Evolutionary conservation across 1,140 invertebrate species (phyloP).

Genomic region (Cephus cinctus): DNA sequence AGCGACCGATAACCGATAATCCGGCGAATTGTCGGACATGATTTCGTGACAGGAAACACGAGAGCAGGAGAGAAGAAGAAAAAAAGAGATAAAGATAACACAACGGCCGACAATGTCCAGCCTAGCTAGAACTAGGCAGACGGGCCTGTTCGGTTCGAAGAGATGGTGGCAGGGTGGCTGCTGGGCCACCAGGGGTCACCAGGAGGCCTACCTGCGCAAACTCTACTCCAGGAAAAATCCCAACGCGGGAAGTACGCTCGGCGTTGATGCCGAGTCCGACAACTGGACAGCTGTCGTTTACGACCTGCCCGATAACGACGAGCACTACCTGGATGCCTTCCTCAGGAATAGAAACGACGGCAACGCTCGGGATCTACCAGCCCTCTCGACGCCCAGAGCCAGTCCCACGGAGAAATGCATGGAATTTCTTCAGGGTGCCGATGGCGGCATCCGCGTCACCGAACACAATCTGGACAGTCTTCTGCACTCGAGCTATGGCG

Average conservation of each 20-base stretch:
- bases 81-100: too few species aligned
- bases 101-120: slow-evolving; percentile 42
- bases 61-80: too few species aligned
- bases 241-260: slow-evolving; percentile 12
- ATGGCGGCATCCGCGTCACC: slow-evolving; percentile 21
- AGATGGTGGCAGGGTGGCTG: slow-evolving; percentile 54
- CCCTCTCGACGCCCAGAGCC: slow-evolving; percentile 35
- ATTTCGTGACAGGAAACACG: too few species aligned
- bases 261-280: slow-evolving; percentile 19
- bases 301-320: slow-evolving; percentile 32
- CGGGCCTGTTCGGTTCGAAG: slow-evolving; percentile 45
- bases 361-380: slow-evolving; percentile 25
- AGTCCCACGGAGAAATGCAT: slow-evolving; percentile 54
- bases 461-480: slow-evolving; percentile 36
- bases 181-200: slow-evolving; percentile 52
- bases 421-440: slow-evolving; percentile 41
- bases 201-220: slow-evolving; percentile 51
- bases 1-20: neutral
- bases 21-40: too few species aligned
- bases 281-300: slow-evolving; percentile 21
- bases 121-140: slow-evolving; percentile 40
- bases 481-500: slow-evolving; percentile 22
- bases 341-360: slow-evolving; percentile 24
- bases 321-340: slow-evolving; percentile 46
- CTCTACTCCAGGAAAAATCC: slow-evolving; percentile 46